Percentiles rank a stretch among this genome's conserved stretches.
These are phyloP conservation scores for Chloropsis hardwickii DNA, from an alignment of 2,113 vertebrate genomes.

Conservation along the genomic window DNA sequence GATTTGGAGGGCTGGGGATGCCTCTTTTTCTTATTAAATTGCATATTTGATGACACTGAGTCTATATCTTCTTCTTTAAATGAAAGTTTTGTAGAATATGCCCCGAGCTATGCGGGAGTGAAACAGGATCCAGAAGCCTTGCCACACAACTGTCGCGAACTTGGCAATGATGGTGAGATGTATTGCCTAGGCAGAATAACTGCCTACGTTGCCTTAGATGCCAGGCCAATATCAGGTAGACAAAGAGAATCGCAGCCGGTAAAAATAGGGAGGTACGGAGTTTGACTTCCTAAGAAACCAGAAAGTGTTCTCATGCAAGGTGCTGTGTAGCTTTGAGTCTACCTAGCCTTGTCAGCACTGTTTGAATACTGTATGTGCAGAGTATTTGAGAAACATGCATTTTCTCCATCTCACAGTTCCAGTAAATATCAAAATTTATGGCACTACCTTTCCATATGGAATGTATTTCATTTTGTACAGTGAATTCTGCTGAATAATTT, in stretches of 20 bases:
- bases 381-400: not conserved
- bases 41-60: not conserved
- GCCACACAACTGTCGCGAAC: fast-evolving
- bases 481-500: not conserved
- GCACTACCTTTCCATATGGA: not conserved
- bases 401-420: not conserved
- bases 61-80: not conserved
- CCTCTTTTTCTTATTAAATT: not conserved
- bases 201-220: fast-evolving
- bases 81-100: not conserved
- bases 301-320: not conserved
- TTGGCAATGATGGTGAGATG: not conserved
- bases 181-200: not conserved
- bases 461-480: not conserved
- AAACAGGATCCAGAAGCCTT: not conserved
- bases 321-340: not conserved
- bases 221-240: not conserved
- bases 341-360: not conserved
- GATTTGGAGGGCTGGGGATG: not conserved
- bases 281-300: not conserved
- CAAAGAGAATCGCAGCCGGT: not conserved
- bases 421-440: not conserved
- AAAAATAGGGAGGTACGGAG: not conserved
- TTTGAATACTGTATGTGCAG: not conserved
- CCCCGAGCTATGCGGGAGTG: not conserved